Conservation (phyloP, 2,113 vertebrate species). For the Boulengeromyrus knoepffleri region DNA sequence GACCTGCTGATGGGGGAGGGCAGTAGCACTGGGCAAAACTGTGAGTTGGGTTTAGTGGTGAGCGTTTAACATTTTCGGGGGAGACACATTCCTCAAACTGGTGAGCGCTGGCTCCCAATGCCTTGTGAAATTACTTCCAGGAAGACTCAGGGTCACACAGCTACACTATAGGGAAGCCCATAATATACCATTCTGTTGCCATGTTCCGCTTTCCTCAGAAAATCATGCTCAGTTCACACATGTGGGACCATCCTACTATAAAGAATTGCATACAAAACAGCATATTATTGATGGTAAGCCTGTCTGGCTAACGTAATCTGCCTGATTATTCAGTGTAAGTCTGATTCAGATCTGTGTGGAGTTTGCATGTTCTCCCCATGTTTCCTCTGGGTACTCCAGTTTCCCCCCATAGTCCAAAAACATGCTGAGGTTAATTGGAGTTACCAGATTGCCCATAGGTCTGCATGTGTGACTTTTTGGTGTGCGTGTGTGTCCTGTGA, state of each 20-base stretch:
- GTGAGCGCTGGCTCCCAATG: not conserved
- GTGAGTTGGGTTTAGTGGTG: not conserved
- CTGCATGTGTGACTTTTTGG: not conserved
- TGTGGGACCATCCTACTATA: not conserved
- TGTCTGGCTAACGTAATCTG: not conserved
- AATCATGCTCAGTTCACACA: not conserved
- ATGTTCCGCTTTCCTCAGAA: not conserved
- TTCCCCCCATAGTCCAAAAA: not conserved
- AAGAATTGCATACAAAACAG: not conserved
- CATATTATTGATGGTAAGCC: not conserved
- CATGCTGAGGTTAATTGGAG: not conserved
- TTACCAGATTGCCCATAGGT: not conserved
- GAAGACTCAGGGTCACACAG: not conserved
- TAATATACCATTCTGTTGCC: not conserved
- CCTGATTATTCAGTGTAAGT: not conserved
- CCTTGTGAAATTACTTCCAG: not conserved
- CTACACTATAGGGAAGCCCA: not conserved
- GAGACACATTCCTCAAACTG: not conserved
- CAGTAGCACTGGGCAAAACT: not conserved
- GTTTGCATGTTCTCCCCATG: not conserved
- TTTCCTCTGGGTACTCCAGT: not conserved
- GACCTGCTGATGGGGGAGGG: not conserved
- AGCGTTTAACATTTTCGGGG: not conserved
- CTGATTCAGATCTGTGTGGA: not conserved
- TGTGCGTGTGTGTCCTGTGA: not conserved